Conservation (phyloP, 1,140 invertebrate species). For the Atopsyche davidsoni region DNA sequence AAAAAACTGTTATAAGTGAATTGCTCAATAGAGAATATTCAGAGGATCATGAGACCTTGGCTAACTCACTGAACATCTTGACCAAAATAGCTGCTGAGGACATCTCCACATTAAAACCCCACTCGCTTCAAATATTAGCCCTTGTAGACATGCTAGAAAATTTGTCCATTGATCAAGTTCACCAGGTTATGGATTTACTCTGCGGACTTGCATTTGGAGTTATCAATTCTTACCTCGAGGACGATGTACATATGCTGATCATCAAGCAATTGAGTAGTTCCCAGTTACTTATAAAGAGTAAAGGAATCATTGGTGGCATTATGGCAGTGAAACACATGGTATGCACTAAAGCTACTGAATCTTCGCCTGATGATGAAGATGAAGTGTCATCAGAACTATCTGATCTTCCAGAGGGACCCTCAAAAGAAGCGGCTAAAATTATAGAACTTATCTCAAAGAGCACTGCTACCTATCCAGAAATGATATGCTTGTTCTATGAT, state of each 20-base stretch:
- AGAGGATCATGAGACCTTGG: slow-evolving; percentile 38
- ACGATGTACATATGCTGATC: slow-evolving; percentile 47
- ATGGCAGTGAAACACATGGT: slow-evolving; percentile 46
- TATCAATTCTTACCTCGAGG: slow-evolving; percentile 41
- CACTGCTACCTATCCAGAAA: slow-evolving; percentile 44
- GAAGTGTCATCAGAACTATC: slow-evolving; percentile 35
- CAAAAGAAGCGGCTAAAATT: slow-evolving; percentile 41
- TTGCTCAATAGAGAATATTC: slow-evolving; percentile 38
- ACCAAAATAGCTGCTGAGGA: slow-evolving; percentile 40
- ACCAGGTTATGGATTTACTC: slow-evolving; percentile 43
- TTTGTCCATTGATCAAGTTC: slow-evolving; percentile 39
- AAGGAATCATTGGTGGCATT: slow-evolving; percentile 43
- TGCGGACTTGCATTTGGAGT: slow-evolving; percentile 42
- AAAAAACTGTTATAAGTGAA: slow-evolving; percentile 35
- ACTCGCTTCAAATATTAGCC: slow-evolving; percentile 42
- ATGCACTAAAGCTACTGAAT: slow-evolving; percentile 29
- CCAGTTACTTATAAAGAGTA: slow-evolving; percentile 38
- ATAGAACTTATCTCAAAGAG: slow-evolving; percentile 41
- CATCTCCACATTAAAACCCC: slow-evolving; percentile 39
- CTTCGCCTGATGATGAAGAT: slow-evolving; percentile 31
- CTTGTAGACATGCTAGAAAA: slow-evolving; percentile 42
- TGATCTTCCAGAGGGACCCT: slow-evolving; percentile 37
- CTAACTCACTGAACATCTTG: slow-evolving; percentile 38
- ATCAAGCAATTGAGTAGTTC: slow-evolving; percentile 43
- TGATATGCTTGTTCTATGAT: slow-evolving; percentile 65